Evolutionary conservation across 1,140 invertebrate genomes (phyloP).

Genomic region (Euschistus heros): DNA sequence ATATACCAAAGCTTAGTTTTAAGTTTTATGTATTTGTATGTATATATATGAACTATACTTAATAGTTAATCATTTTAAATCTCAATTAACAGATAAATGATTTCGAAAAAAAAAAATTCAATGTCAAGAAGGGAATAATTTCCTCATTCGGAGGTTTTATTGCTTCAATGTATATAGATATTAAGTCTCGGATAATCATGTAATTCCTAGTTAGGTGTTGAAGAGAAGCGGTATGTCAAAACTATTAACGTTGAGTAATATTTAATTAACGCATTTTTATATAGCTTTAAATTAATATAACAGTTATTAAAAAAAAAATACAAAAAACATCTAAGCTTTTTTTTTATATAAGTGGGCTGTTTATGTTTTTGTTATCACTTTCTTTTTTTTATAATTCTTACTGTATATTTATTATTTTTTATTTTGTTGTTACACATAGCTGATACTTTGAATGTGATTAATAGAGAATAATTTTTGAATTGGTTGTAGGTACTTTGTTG

Average conservation of each 20-base stretch:
- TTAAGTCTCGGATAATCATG: neutral
- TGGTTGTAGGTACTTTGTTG: neutral
- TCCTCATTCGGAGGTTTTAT: slow-evolving; percentile 2
- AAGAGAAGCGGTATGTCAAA: slow-evolving; percentile 5
- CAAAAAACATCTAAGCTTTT: neutral
- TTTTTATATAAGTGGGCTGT: slow-evolving; percentile 4
- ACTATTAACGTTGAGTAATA: slow-evolving; percentile 14
- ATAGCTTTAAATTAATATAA: slow-evolving; percentile 13
- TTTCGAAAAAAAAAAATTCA: too few species aligned
- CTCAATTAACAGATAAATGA: too few species aligned
- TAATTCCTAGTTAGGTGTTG: neutral
- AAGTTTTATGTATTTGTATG: slow-evolving; percentile 10
- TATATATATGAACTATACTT: neutral
- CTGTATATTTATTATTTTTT: neutral
- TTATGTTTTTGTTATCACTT: neutral
- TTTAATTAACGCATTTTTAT: slow-evolving; percentile 14
- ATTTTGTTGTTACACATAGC: neutral
- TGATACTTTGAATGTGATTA: neutral
- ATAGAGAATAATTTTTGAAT: neutral
- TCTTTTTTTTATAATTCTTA: too few species aligned
- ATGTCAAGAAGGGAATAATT: too few species aligned
- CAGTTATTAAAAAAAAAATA: slow-evolving; percentile 2
- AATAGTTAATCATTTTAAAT: too few species aligned
- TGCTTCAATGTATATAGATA: slow-evolving; percentile 9
- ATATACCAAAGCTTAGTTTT: slow-evolving; percentile 15